Percentiles rank a stretch among this genome's conserved stretches.
Conservation (phyloP, 1,140 invertebrate species). For the Nylanderia fulva region DNA sequence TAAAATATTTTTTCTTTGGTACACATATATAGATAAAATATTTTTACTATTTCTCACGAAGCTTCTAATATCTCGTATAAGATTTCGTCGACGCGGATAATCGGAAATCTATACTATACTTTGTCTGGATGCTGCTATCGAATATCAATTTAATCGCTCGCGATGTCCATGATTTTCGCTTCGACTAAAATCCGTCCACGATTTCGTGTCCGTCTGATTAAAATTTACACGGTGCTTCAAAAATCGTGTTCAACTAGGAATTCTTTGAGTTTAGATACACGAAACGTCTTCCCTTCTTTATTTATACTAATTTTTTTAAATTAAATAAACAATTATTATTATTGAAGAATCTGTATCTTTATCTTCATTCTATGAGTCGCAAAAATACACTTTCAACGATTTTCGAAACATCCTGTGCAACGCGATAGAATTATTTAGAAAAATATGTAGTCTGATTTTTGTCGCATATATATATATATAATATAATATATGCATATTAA, state of each 20-base stretch:
- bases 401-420: not conserved
- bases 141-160: slow-evolving; percentile 35
- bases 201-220: slow-evolving; percentile 6
- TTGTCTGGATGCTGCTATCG: not conserved
- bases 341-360: not conserved
- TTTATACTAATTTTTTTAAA: not conserved
- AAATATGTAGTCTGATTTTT: not conserved
- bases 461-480: no score
- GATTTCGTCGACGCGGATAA: slow-evolving; percentile 23
- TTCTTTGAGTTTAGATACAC: not conserved
- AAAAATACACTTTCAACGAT: not conserved
- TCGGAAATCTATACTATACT: slow-evolving; percentile 44
- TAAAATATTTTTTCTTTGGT: not conserved
- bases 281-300: not conserved
- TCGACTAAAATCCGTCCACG: slow-evolving; percentile 2
- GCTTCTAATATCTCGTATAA: slow-evolving; percentile 24
- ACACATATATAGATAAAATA: slow-evolving; percentile 26
- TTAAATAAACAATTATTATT: not conserved
- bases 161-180: slow-evolving; percentile 4
- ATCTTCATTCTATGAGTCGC: not conserved
- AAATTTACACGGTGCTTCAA: slow-evolving; percentile 20
- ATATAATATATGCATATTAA: no score
- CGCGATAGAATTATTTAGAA: not conserved
- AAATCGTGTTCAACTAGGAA: not conserved
- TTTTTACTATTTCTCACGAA: slow-evolving; percentile 19